Evolutionary conservation across 2,888 invertebrate genomes (phyloP).

Genomic region (Aphidoletes aphidimyza): DNA sequence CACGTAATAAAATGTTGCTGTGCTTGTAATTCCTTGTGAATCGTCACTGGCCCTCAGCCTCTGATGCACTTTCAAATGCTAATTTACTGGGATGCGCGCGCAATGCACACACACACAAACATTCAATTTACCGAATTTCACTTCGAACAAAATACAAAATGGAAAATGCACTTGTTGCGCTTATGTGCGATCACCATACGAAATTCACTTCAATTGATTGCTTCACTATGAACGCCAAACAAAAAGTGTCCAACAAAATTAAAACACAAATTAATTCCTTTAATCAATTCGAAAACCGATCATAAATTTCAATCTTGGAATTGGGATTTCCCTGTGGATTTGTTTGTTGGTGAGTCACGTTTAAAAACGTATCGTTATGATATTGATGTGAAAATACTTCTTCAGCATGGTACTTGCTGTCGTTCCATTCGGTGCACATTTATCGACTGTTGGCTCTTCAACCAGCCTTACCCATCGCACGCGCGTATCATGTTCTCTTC

Average conservation of each 20-base stretch:
- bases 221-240: too few species aligned
- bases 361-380: background rate
- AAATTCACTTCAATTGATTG: too few species aligned
- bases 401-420: constrained; percentile 13
- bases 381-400: background rate
- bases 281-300: too few species aligned
- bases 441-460: constrained; percentile 26
- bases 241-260: too few species aligned
- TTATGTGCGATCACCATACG: too few species aligned
- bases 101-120: background rate
- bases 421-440: constrained; percentile 24
- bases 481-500: background rate
- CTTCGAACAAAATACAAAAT: too few species aligned
- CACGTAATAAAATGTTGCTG: constrained; percentile 17
- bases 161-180: too few species aligned
- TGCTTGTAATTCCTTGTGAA: background rate
- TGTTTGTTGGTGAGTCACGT: background rate
- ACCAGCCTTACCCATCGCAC: constrained; percentile 42
- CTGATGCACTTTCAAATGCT: background rate
- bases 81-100: background rate
- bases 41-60: background rate
- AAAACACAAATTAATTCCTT: too few species aligned
- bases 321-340: background rate
- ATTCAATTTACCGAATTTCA: too few species aligned
- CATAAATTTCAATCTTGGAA: background rate